Evolutionary conservation across 37 sponge, comb jelly and placozoan species (phyloP), one percentile per base, ranked within the genome.

Genomic region (Dysidea cf. avara): DNA sequence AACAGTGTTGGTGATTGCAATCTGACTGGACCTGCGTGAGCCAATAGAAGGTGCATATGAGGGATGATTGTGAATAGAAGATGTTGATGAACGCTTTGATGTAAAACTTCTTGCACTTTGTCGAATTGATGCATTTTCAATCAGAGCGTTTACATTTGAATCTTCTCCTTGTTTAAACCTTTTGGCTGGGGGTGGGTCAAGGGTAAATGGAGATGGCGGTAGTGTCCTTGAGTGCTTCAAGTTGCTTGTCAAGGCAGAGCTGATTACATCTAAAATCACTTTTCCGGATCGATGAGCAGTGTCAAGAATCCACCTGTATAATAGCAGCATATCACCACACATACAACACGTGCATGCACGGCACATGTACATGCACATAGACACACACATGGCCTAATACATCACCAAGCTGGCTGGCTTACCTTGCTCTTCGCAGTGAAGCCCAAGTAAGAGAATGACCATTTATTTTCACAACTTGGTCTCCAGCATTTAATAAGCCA

Each of bases 361-460:
- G 56, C 21, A 7, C 56, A 54, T 5, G 56, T 26, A 3, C 4
- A 21, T 54, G 56, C 5, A 54, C 56, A 54, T 6, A 24, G 22
- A 39, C 43, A 67, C 46, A 3, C 68, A 2, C 64, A 62, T 33
- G 2, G 21, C 3, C n/a, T n/a, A n/a, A n/a, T n/a, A n/a, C n/a
- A n/a, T n/a, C n/a, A n/a, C n/a, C n/a, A n/a, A n/a, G 20, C 17
- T 43, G 46, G 9, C 9, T 12, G 36, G 7, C 64, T 68, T 55
- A 86, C 92, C 84, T 92, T 3, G 92, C 92, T 78, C 83, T 78
- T 61, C 86, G 69, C 20, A 86, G 63, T 24, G 87, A 74, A 0
- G 64, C 83, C 20, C 74, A 49, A 0, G 87, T 30, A 24, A 92
- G 62, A 4, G 75, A 61, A 55, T 74, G 83, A 0, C 79, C 84